Base-by-base conservation (phyloP, 92 coral and sea anemone species). In the Metridium senile region DNA sequence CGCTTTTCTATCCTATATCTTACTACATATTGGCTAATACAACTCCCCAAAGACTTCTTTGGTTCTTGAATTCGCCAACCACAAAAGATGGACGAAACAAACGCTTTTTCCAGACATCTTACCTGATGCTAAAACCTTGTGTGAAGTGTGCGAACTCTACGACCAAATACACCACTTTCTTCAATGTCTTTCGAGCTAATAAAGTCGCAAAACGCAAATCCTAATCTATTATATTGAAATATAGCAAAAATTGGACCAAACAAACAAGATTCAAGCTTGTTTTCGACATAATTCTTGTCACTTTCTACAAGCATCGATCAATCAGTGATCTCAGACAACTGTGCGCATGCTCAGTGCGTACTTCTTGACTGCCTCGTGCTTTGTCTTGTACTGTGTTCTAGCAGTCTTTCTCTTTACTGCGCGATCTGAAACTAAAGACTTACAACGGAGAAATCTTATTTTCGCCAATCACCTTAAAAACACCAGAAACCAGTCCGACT, bases 331-430 rank as follows among this genome's bases (percentile, higher is more conserved):
- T 66, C 74, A 34, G 25, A n/a, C 66, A 18, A 76, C 30, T n/a
- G 34, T 62, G 82, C 90, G 93, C 97, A 82, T 81, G 97, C 91
- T 89, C 91, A 91, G 53, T 82, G 64, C 84, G 52, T 26, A 59
- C 85, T 90, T 91, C 85, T 87, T 68, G 69, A 68, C 57, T 64
- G 86, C 97, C 93, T 91, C 97, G 97, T 91, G 97, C 90, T 87
- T 81, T 88, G 82, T 71, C 74, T 26, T 39, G 49, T 39, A 39
- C 33, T 73, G 53, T 72, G 76, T 72, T 57, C 53, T 33, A 73
- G 78, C 68, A 78, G 68, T 59, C 77, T 70, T 68, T 79, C 61
- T 49, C 77, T 70, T 71, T 79, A 53, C 57, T 49, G 84, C 84
- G 84, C 84, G 76, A 76, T 62, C 66, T 58, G 56, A 70, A 57